A percentile compares a stretch with the other conserved stretches of the same genome.
Evolutionary conservation across 2,888 invertebrate species (phyloP).

Genomic region (Lasioglossum pauxillum): DNA sequence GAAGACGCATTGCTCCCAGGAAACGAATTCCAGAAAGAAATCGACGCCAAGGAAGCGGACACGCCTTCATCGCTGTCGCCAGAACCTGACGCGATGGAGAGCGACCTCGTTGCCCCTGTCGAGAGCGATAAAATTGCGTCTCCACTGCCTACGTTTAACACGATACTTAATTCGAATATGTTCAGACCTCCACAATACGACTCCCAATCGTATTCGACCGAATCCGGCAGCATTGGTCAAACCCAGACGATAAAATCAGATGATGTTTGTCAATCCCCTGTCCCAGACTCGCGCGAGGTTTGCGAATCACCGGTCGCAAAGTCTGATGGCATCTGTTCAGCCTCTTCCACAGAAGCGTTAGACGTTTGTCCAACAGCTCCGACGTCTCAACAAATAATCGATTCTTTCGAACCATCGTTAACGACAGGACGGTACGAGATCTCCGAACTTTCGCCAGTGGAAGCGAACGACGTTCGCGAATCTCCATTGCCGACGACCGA

Average conservation of each 20-base stretch:
- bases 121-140: background rate
- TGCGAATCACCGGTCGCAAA: background rate
- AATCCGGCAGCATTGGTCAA: background rate
- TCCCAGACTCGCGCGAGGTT: background rate
- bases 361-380: background rate
- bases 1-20: constrained; percentile 22
- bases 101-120: background rate
- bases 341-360: background rate
- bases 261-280: background rate
- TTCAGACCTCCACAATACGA: constrained; percentile 20
- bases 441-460: background rate
- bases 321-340: background rate
- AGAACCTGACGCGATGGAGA: constrained; percentile 41
- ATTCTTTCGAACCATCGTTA: background rate
- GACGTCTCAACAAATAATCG: background rate
- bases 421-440: background rate
- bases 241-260: background rate
- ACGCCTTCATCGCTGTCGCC: constrained; percentile 55
- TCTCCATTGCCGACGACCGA: background rate
- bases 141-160: background rate
- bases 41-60: constrained; percentile 15
- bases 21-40: constrained; percentile 31
- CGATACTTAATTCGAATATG: constrained; percentile 8
- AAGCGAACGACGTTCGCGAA: background rate
- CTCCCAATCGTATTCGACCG: background rate